Evolutionary conservation across 2,888 invertebrate genomes (phyloP).

Genomic region (Tuta absoluta): DNA sequence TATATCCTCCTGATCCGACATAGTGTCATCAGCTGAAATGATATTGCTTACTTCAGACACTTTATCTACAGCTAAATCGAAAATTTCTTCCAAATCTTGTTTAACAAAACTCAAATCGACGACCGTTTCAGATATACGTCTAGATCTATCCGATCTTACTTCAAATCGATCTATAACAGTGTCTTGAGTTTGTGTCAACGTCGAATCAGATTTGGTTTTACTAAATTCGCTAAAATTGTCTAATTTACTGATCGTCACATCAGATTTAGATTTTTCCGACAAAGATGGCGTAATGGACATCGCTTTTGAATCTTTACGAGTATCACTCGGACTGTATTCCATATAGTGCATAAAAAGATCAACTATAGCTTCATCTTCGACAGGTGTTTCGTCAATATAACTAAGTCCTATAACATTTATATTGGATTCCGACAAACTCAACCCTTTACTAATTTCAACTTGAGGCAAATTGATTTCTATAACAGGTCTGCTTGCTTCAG

Average conservation of each 20-base stretch:
- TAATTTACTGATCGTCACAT: conserved; percentile 70
- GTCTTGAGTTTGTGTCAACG: conserved; percentile 71
- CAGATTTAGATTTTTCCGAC: conserved; percentile 74
- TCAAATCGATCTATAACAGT: conserved; percentile 69
- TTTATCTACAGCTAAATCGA: conserved; percentile 59
- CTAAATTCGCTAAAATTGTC: conserved; percentile 73
- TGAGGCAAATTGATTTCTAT: conserved; percentile 56
- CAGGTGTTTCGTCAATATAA: conserved; percentile 75
- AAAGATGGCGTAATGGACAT: conserved; percentile 65
- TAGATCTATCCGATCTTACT: conserved; percentile 49
- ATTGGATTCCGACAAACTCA: conserved; percentile 64
- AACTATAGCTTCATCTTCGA: conserved; percentile 68
- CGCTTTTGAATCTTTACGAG: conserved; percentile 51
- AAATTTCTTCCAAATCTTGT: conserved; percentile 68
- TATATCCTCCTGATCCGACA: conserved; percentile 71
- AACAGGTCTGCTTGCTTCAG: conserved; percentile 61
- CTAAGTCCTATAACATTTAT: conserved; percentile 65
- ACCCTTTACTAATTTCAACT: conserved; percentile 48
- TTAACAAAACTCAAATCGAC: conserved; percentile 69
- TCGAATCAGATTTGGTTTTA: conserved; percentile 75
- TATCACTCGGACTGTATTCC: conserved; percentile 66
- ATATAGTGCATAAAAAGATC: conserved; percentile 75
- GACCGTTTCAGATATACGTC: conserved; percentile 70
- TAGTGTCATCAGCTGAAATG: conserved; percentile 57
- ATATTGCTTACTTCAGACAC: conserved; percentile 53